Evolutionary conservation across 2,113 vertebrate genomes (phyloP).

Genomic region (Hydrochoerus hydrochaeris): DNA sequence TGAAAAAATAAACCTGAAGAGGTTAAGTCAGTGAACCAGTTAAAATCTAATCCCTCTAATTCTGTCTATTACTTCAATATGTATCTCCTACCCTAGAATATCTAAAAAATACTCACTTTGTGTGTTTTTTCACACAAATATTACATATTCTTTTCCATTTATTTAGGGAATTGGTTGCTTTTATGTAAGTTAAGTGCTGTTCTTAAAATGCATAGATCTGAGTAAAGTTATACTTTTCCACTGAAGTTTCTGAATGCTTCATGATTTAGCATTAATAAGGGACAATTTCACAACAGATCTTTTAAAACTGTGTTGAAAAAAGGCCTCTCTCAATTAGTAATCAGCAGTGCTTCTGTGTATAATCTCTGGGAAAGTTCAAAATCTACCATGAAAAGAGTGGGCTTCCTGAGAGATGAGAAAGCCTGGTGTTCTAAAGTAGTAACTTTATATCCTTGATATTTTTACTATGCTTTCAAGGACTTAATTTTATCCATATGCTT

Average conservation of each 20-base stretch:
- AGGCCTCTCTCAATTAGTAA: conserved; percentile 40
- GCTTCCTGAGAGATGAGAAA: conserved; percentile 66
- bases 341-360: conserved; percentile 40
- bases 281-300: conserved; percentile 21
- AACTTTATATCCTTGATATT: conserved; percentile 72
- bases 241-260: neutral
- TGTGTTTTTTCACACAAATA: neutral
- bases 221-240: neutral
- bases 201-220: conserved; percentile 42
- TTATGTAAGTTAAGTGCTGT: conserved; percentile 15
- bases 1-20: conserved; percentile 59
- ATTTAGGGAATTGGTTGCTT: neutral
- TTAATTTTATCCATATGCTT: conserved; percentile 75
- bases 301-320: conserved; percentile 41
- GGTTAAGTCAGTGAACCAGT: conserved; percentile 36
- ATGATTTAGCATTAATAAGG: conserved; percentile 42
- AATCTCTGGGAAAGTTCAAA: conserved; percentile 49
- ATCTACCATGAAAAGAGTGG: neutral
- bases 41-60: conserved; percentile 30
- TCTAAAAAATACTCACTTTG: conserved; percentile 45
- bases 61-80: conserved; percentile 53
- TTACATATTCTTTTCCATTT: conserved; percentile 35
- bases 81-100: neutral
- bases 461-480: conserved; percentile 68
- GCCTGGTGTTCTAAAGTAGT: conserved; percentile 40